Base-by-base conservation (phyloP, 2,888 invertebrate genomes). In the Thysanoteuthis rhombus region DNA sequence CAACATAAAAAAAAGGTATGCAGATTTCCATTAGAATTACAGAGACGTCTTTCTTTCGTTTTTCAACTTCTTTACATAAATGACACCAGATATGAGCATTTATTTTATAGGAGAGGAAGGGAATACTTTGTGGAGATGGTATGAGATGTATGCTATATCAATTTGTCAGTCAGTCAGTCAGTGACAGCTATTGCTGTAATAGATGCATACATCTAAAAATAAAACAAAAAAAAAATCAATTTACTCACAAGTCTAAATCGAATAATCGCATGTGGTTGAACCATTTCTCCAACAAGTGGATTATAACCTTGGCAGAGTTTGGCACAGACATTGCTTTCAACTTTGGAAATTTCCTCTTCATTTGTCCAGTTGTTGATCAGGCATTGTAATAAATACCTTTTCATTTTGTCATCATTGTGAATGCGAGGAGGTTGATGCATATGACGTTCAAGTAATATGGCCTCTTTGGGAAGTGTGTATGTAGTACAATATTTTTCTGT, bases 371-470 rank as follows among this genome's bases (percentile, higher is more conserved):
- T 95, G 39, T 93, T 94, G 90, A 95, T 94, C 32, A 95, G 93
- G 36, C 94, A 42, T 92, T 94, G 94, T 10, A 95, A 93, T 19
- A 95, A 58, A 40, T 93, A 92, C 93, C 95, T 93, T 94, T 98
- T 98, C 95, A 98, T 98, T 52, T 98, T 98, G 97, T 99, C 95
- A 94, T 96, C 96, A 58, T 96, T 99, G 96, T 99, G 99, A 94
- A 99, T 98, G 96, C 98, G 98, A 0, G 98, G 98, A 0, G 99
- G 99, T 96, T 98, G 98, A 36, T 97, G 98, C 97, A 99, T 97
- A 96, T 99, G 99, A 95, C 98, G 98, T 97, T 99, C 99, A 96
- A 99, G 98, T 94, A 98, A 97, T 0, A 98, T 97, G 93, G 99
- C 97, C 96, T 98, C 98, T n/a, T 92, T 92, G 8, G 92, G 39